Percentiles rank a stretch among this genome's conserved stretches.
phyloP scores from a whole-genome alignment of 2,113 vertebrate genomes.

The Probosciger aterrimus region DNA sequence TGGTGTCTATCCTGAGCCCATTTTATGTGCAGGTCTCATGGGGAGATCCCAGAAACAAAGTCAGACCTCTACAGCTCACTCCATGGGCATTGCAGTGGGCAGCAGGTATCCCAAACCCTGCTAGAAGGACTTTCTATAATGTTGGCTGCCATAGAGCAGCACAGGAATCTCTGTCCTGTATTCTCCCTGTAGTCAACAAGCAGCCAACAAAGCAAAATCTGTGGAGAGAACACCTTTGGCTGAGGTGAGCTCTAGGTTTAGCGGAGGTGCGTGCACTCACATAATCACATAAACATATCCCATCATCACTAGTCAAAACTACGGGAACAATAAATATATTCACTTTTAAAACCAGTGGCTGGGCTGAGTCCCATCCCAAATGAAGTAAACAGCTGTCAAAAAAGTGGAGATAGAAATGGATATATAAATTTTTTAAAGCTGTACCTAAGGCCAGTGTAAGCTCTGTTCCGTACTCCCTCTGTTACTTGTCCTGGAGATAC shows the following conservation, averaged over 20 bases:
- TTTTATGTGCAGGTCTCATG: not conserved
- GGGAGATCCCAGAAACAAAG: not conserved
- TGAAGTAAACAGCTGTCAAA: not conserved
- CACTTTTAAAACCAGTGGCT: not conserved
- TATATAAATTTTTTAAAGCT: not conserved
- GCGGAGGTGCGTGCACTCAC: not conserved
- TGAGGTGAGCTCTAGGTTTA: not conserved
- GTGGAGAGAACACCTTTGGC: not conserved
- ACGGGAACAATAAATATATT: not conserved
- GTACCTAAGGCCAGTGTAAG: not conserved
- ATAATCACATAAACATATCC: not conserved
- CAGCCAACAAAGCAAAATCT: not conserved
- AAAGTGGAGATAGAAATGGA: not conserved
- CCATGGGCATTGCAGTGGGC: not conserved
- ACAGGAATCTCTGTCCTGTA: not conserved
- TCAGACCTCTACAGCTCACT: not conserved
- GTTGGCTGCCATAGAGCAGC: not conserved
- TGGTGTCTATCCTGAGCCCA: fast-evolving
- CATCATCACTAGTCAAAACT: not conserved
- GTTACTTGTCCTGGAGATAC: not conserved
- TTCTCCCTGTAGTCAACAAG: not conserved
- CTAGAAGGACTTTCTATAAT: not conserved
- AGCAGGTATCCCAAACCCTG: not conserved
- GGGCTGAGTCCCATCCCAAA: not conserved
- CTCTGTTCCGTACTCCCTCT: not conserved